Conservation (phyloP, 2,888 invertebrate genomes). For the Choreutis nemorana region DNA sequence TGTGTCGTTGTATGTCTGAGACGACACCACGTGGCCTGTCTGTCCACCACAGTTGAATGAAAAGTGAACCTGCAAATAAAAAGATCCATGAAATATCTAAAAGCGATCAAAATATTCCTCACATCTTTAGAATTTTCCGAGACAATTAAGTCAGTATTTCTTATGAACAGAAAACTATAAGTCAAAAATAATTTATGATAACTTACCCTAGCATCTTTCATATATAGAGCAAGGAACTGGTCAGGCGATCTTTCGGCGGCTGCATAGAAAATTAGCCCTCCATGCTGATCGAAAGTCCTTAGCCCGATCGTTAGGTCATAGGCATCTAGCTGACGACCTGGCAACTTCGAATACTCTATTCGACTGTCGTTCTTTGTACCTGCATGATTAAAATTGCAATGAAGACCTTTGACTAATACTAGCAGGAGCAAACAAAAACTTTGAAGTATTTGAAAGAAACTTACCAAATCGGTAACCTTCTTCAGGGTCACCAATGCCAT, state of each 20-base stretch:
- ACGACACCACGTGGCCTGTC: slow-evolving; percentile 65
- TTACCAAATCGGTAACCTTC: slow-evolving; percentile 72
- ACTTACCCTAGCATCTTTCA: slow-evolving; percentile 76
- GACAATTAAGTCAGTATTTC: too few relatives aligned
- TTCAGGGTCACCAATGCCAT: slow-evolving; percentile 54
- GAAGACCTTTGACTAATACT: not conserved
- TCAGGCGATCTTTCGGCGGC: slow-evolving; percentile 64
- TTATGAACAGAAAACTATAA: too few relatives aligned
- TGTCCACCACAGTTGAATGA: slow-evolving; percentile 77
- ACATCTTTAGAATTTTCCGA: not conserved
- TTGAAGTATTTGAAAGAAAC: slow-evolving; percentile 10
- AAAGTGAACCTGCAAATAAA: slow-evolving; percentile 66
- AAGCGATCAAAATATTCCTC: not conserved
- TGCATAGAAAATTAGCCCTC: slow-evolving; percentile 87
- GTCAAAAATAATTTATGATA: too few relatives aligned
- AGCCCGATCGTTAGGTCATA: slow-evolving; percentile 83
- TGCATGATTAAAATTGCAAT: slow-evolving; percentile 19
- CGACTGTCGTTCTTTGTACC: slow-evolving; percentile 75
- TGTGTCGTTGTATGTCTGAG: slow-evolving; percentile 71
- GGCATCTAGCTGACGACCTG: slow-evolving; percentile 68
- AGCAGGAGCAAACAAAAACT: not conserved
- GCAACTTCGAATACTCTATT: slow-evolving; percentile 72
- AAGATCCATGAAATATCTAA: not conserved
- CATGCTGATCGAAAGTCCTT: slow-evolving; percentile 74
- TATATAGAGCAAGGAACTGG: slow-evolving; percentile 78